A percentile compares a stretch with the other conserved stretches of the same genome.
Conservation (phyloP, 2,113 vertebrate genomes). For the Gallinago media region DNA sequence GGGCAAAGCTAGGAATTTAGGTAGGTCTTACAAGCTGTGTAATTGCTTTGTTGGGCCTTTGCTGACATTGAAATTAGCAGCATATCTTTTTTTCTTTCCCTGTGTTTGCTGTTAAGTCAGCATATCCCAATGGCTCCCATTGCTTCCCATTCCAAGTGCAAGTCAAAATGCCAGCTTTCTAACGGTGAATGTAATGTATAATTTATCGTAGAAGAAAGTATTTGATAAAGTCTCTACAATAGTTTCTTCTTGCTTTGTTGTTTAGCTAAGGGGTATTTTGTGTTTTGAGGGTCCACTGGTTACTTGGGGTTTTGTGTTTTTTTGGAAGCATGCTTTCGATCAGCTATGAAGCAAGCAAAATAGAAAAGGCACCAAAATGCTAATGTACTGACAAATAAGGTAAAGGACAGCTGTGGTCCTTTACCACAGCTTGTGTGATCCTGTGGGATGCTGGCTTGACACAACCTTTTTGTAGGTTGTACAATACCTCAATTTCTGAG, state of each 20-base stretch:
- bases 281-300: not conserved
- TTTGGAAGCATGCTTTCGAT: not conserved
- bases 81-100: not conserved
- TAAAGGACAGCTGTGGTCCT: not conserved
- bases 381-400: not conserved
- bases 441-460: not conserved
- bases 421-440: not conserved
- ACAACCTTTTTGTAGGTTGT: not conserved
- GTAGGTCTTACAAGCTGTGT: not conserved
- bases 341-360: not conserved
- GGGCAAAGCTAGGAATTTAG: not conserved
- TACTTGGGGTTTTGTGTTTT: not conserved
- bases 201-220: not conserved
- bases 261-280: not conserved
- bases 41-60: not conserved
- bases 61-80: not conserved
- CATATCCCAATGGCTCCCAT: not conserved
- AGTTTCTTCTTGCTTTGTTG: not conserved
- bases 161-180: not conserved
- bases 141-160: not conserved
- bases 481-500: not conserved
- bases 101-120: not conserved
- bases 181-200: not conserved
- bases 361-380: not conserved
- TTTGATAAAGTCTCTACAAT: not conserved